phyloP scores from a whole-genome alignment of 2,888 invertebrate genomes.

The Brenthis daphne region DNA sequence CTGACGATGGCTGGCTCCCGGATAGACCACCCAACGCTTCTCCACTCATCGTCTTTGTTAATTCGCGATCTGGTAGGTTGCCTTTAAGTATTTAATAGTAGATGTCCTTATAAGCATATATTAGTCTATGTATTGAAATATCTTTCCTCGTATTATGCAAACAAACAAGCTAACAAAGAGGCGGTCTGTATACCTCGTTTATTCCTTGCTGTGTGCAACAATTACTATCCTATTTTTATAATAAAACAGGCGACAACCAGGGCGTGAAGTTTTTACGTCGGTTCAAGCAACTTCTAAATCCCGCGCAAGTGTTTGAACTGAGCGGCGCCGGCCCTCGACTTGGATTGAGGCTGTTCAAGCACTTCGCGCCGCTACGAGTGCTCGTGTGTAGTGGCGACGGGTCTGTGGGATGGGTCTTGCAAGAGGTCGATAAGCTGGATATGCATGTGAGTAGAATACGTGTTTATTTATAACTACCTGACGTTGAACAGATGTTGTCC shows the following conservation, averaged over 20 bases:
- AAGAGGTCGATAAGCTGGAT: conserved; percentile 96
- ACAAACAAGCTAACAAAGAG: too few relatives aligned
- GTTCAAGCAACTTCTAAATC: conserved; percentile 97
- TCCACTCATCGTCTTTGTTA: conserved; percentile 98
- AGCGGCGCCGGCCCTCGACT: conserved; percentile 94
- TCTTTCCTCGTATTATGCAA: too few relatives aligned
- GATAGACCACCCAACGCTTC: conserved; percentile 90
- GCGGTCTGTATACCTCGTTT: too few relatives aligned
- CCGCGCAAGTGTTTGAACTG: conserved; percentile 98
- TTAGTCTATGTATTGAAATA: too few relatives aligned
- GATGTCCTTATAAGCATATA: too few relatives aligned
- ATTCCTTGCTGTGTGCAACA: background rate
- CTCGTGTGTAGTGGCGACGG: conserved; percentile 99
- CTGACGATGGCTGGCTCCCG: conserved; percentile 95
- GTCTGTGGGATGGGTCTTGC: conserved; percentile 98
- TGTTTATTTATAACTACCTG: background rate
- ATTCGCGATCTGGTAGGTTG: conserved; percentile 91
- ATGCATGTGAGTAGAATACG: conserved; percentile 90
- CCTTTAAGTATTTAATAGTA: too few relatives aligned
- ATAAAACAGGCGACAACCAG: conserved; percentile 92
- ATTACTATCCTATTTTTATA: background rate
- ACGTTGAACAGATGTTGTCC: too few relatives aligned
- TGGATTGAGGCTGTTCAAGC: conserved; percentile 93
- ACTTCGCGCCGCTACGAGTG: conserved; percentile 97
- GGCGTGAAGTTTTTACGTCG: conserved; percentile 97